Conservation (phyloP, 2,797 vertebrate genomes). For the Lepus oiostolus region DNA sequence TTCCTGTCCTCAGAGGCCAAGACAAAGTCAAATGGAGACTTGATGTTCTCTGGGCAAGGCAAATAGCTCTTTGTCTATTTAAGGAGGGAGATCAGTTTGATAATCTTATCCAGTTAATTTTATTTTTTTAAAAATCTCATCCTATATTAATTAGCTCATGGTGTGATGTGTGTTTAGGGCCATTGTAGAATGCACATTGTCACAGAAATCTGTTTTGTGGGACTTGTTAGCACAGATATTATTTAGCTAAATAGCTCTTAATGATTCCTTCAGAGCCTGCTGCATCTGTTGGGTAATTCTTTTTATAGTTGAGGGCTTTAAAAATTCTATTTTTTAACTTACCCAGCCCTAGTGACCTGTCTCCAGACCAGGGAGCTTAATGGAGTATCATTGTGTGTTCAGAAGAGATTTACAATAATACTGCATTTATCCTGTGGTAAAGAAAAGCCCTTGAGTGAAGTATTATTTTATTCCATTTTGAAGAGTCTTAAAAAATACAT, state of each 20-base stretch:
- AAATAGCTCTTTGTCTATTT: not conserved
- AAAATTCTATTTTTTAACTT: constrained; percentile 58
- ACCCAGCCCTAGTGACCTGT: constrained; percentile 25
- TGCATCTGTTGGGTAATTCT: constrained; percentile 69
- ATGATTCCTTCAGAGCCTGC: constrained; percentile 67
- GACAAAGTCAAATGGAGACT: not conserved
- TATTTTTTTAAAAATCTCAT: constrained; percentile 34
- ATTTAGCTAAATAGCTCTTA: constrained; percentile 77
- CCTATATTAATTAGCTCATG: constrained; percentile 65
- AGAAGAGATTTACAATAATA: constrained; percentile 28
- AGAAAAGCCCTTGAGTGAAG: not conserved
- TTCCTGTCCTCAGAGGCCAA: not conserved
- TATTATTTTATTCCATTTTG: constrained; percentile 44
- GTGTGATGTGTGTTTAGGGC: constrained; percentile 27
- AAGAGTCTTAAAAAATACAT: constrained; percentile 70
- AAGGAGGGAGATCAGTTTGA: not conserved
- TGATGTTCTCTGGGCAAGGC: not conserved
- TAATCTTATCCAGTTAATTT: not conserved
- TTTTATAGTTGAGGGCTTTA: constrained; percentile 60
- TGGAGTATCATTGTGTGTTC: not conserved
- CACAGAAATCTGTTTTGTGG: constrained; percentile 75
- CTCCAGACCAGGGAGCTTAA: constrained; percentile 23
- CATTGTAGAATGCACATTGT: constrained; percentile 26
- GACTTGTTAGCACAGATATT: constrained; percentile 77
- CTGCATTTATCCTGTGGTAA: not conserved